Base-by-base conservation (phyloP, 2,113 vertebrate species). In the Scartelaos histophorus region DNA sequence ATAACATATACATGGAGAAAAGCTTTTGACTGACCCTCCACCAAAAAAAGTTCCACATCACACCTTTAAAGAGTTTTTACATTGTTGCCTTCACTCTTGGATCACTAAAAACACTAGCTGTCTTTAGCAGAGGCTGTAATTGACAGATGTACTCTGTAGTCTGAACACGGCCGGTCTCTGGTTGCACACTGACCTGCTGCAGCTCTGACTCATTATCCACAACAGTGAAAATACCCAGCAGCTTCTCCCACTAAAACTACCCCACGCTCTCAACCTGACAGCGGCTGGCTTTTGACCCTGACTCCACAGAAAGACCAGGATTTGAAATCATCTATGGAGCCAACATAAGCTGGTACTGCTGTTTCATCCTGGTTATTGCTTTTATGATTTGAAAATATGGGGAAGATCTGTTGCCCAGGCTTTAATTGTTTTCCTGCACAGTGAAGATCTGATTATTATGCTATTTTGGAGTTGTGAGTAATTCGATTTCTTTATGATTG, bases 181-280 rank as follows among this genome's bases (percentile, higher is more conserved):
- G 29, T 43, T 43, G 61, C 34, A 43, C 29, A 34, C 35, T 64
- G 29, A 65, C 62, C n/a, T 17, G 57, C 57, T 60, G 57, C 57
- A 60, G 24, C 57, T 29, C 57, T 34, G 57, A 29, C 24, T 60
- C 57, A 60, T 60, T 60, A 60, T 25, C 57, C 57, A 60, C 57
- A 60, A 34, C 57, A 60, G 24, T 17, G 71, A 76, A 54, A 24
- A 69, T 38, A 46, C 19, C 25, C 80, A 72, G 58, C 74, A 53
- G 58, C 58, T 34, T 64, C 17, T 57, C 12, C 49, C 57, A 34
- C 57, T 60, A 60, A 60, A 60, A 60, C 29, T 60, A 60, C 57
- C 57, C 57, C 15, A 5, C 24, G 6, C 57, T 60, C 25, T 60
- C 24, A 7, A 60, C 57, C 57, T 60, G 57, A 60, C 57, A 34